Evolutionary conservation across 2,797 vertebrate species (phyloP), one percentile per base, ranked within the genome.

Genomic region (Lagodon rhomboides): DNA sequence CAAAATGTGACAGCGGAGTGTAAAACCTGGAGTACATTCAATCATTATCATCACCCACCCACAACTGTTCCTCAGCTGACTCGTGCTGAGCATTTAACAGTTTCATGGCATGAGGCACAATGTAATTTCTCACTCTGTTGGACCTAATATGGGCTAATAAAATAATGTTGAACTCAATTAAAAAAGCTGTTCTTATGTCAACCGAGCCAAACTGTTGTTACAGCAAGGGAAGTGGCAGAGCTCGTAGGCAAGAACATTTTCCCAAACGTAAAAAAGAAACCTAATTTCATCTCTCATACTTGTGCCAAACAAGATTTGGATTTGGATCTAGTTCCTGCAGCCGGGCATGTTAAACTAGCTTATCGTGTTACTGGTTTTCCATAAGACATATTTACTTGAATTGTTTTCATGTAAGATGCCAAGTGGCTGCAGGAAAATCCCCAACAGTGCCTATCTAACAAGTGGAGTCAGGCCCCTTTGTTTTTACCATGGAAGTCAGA

Each of bases 401-500:
- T 41, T 12, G 30, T 75, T 59, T 64, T 65, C 16, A 27, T 38
- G 34, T 12, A 70, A 59, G 41, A n/a, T 41, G 46, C 17, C 5
- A 66, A 68, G 70, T 51, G 38, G 63, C 54, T 46, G 43, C 9
- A 46, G 84, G 80, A 73, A 80, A 87, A 55, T 63, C 81, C 82
- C 77, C 5, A 63, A 51, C 49, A 59, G 55, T 18, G 53, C 63
- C 17, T 1, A n/a, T 81, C 79, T 55, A 70, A 71, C 82, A 83
- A 64, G 68, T 49, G 11, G 69, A 60, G 78, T 68, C 55, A 64
- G 75, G 46, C 62, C 10, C 46, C 47, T 77, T 77, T 90, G 78
- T 91, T 91, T 82, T 75, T 71, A 50, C 75, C 69, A 17, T 8
- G 53, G 43, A 76, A 74, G 63, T 85, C 76, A 86, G 54, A 71